phyloP scores from a whole-genome alignment of 2,888 invertebrate genomes.

The Drosophila acutilabella region DNA sequence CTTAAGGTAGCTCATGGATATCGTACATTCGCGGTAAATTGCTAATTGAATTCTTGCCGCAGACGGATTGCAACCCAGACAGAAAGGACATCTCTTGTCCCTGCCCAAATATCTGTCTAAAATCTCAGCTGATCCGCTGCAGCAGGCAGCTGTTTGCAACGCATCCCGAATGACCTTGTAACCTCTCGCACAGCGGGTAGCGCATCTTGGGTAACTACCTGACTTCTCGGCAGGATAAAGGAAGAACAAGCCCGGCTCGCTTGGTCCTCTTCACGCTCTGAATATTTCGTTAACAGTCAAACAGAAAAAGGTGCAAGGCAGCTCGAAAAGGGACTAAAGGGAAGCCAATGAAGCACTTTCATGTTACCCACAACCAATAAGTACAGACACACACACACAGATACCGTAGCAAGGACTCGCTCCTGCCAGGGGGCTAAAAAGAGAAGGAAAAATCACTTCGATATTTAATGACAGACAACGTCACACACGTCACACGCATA shows the following conservation, averaged over 20 bases:
- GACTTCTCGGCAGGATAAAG: slow-evolving; percentile 29
- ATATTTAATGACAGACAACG: background rate
- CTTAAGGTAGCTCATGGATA: too few species aligned
- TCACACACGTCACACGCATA: background rate
- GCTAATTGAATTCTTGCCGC: slow-evolving; percentile 37
- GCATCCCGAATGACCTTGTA: slow-evolving; percentile 44
- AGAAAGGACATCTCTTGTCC: slow-evolving; percentile 19
- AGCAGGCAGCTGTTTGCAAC: slow-evolving; percentile 45
- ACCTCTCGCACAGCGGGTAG: slow-evolving; percentile 35
- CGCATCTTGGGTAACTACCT: slow-evolving; percentile 45
- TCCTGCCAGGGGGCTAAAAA: background rate
- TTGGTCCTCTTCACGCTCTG: slow-evolving; percentile 60
- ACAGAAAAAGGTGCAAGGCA: slow-evolving; percentile 72
- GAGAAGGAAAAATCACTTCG: slow-evolving; percentile 8
- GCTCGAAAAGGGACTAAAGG: background rate
- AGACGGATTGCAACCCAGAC: background rate
- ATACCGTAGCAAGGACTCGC: background rate
- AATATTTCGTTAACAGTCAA: slow-evolving; percentile 81
- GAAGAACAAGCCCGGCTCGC: background rate
- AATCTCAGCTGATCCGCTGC: slow-evolving; percentile 50
- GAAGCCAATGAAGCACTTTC: slow-evolving; percentile 5
- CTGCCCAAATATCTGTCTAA: slow-evolving; percentile 32
- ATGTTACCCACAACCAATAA: slow-evolving; percentile 29
- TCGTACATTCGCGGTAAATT: background rate
- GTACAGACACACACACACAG: slow-evolving; percentile 1